A percentile compares a stretch with the other conserved stretches of the same genome.
These are phyloP conservation scores for Temnothorax ravouxi DNA, from an alignment of 2,888 invertebrate species.

Conservation along the genomic window DNA sequence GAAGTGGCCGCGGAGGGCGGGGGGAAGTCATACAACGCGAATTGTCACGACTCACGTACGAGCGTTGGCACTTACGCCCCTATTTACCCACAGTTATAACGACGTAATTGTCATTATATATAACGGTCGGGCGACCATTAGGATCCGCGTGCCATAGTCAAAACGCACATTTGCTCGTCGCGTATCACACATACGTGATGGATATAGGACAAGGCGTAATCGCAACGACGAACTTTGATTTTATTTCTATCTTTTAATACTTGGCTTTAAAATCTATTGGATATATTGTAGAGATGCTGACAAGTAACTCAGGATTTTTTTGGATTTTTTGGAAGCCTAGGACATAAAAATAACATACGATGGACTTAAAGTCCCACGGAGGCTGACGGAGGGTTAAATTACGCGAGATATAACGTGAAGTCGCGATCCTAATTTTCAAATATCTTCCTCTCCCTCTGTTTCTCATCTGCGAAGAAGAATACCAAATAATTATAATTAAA, in stretches of 20 bases:
- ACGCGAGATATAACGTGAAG: too few species aligned
- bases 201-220: background rate
- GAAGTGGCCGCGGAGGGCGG: background rate
- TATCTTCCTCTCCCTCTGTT: background rate
- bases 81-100: slow-evolving; percentile 40
- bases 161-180: slow-evolving; percentile 17
- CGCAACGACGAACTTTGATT: background rate
- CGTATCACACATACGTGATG: background rate
- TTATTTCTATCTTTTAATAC: background rate
- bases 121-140: slow-evolving; percentile 25
- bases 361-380: too few species aligned
- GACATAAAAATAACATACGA: too few species aligned
- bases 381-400: too few species aligned
- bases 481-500: slow-evolving; percentile 23
- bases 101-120: slow-evolving; percentile 39
- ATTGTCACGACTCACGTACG: slow-evolving; percentile 27
- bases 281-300: too few species aligned
- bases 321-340: too few species aligned
- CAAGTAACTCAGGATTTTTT: too few species aligned
- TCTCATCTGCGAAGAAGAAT: background rate
- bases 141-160: slow-evolving; percentile 2
- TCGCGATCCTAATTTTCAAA: too few species aligned
- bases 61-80: slow-evolving; percentile 33
- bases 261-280: too few species aligned
- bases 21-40: background rate